These are phyloP conservation scores for Pedionomus torquatus DNA, from an alignment of 2,113 vertebrate genomes.

Conservation along the genomic window DNA sequence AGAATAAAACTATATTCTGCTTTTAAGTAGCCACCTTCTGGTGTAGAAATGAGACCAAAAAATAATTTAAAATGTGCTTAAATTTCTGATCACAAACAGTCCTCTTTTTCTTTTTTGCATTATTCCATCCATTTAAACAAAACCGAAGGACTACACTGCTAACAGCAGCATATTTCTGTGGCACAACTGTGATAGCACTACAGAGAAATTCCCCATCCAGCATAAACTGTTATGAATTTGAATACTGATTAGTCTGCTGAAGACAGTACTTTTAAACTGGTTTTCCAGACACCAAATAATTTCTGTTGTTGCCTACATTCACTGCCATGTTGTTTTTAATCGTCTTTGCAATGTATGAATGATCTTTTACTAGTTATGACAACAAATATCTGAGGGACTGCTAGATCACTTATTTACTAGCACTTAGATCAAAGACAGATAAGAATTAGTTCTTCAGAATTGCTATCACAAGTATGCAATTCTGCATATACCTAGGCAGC, in stretches of 20 bases:
- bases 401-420: neutral
- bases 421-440: neutral
- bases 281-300: neutral
- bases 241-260: neutral
- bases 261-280: neutral
- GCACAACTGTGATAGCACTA: neutral
- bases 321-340: neutral
- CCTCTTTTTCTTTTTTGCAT: neutral
- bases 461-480: neutral
- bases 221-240: neutral
- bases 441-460: neutral
- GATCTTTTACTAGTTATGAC: neutral
- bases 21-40: neutral
- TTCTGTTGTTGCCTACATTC: neutral
- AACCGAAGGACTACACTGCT: neutral
- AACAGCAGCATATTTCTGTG: neutral
- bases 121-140: neutral
- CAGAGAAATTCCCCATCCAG: neutral
- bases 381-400: neutral
- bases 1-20: neutral
- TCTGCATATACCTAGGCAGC: neutral
- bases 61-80: neutral
- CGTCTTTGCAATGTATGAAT: neutral
- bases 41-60: neutral
- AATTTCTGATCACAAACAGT: neutral